Conservation (phyloP, 1,140 invertebrate species). For the Heliothis virescens region DNA sequence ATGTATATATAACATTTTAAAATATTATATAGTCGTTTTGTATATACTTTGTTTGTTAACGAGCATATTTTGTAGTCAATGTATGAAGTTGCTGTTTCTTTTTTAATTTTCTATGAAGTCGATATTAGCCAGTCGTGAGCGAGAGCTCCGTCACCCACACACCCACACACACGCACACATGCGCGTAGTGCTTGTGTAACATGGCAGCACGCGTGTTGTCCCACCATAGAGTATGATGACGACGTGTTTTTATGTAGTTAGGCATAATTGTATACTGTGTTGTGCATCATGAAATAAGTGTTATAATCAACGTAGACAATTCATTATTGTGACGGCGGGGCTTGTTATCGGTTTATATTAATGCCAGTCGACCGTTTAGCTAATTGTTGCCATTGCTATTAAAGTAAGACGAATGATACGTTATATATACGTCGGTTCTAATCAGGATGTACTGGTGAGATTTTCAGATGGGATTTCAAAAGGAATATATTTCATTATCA, state of each 20-base stretch:
- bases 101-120: constrained; percentile 41
- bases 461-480: constrained; percentile 2
- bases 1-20: constrained; percentile 56
- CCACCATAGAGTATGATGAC: constrained; percentile 28
- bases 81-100: constrained; percentile 19
- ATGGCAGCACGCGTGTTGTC: constrained; percentile 18
- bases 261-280: constrained; percentile 31
- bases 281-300: constrained; percentile 13
- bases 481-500: background rate
- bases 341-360: constrained; percentile 17
- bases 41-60: constrained; percentile 55
- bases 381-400: background rate
- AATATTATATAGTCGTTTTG: constrained; percentile 54
- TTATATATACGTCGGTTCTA: background rate
- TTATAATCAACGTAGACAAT: background rate
- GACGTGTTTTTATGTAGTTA: constrained; percentile 40
- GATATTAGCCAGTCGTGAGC: constrained; percentile 26
- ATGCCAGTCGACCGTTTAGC: background rate
- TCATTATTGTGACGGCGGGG: constrained; percentile 2
- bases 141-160: constrained; percentile 9
- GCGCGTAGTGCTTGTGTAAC: constrained; percentile 22
- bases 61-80: constrained; percentile 47
- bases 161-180: background rate
- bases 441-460: constrained; percentile 1
- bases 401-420: background rate